A percentile compares a stretch with the other conserved stretches of the same genome.
phyloP scores from a whole-genome alignment of 2,797 vertebrate genomes.

The Myotis planiceps region DNA sequence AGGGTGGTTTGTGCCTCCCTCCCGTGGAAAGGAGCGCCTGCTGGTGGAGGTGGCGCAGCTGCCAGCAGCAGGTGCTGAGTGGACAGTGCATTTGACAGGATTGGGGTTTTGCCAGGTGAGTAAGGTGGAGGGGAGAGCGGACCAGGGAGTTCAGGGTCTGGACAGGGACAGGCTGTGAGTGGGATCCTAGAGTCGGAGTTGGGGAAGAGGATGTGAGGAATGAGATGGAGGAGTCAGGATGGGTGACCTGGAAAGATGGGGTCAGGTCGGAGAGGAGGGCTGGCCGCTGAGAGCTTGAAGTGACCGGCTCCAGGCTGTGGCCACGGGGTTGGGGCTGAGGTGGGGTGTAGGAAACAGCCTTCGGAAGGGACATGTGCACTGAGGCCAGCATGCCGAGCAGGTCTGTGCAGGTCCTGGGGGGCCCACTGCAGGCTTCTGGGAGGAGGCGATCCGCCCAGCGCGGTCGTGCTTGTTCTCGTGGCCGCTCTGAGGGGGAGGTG shows the following conservation, averaged over 20 bases:
- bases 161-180: background rate
- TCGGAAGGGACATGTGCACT: background rate
- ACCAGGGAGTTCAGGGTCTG: background rate
- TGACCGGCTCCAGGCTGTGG: background rate
- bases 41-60: background rate
- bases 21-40: background rate
- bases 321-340: background rate
- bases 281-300: background rate
- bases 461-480: background rate
- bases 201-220: background rate
- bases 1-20: background rate
- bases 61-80: background rate
- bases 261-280: background rate
- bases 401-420: background rate
- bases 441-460: too few species aligned
- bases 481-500: background rate
- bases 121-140: background rate
- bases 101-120: background rate
- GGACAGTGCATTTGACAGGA: background rate
- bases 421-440: too few species aligned
- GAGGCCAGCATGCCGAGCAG: background rate
- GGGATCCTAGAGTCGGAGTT: background rate
- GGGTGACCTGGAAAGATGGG: background rate
- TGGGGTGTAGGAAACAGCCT: background rate
- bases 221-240: background rate